Conservation (phyloP, 2,888 invertebrate genomes). For the Augiades crinisus region DNA sequence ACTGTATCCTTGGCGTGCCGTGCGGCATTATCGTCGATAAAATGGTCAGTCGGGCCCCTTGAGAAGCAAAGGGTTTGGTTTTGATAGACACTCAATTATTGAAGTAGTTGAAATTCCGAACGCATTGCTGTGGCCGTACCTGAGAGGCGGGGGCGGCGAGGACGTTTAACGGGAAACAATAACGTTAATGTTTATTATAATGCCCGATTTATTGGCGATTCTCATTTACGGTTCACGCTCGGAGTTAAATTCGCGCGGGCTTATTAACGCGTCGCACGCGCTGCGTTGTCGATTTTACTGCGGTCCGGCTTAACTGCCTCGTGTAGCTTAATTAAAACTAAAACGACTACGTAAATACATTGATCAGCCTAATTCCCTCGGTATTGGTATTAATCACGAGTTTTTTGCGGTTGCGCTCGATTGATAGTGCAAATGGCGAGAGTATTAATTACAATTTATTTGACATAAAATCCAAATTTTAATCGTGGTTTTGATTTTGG, state of each 20-base stretch:
- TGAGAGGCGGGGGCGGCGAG: slow-evolving; percentile 40
- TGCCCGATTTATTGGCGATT: slow-evolving; percentile 75
- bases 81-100: slow-evolving; percentile 77
- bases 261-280: slow-evolving; percentile 63
- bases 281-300: slow-evolving; percentile 60
- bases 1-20: slow-evolving; percentile 42
- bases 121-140: slow-evolving; percentile 71
- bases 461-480: no score
- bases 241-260: slow-evolving; percentile 61
- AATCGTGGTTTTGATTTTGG: no score
- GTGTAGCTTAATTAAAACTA: slow-evolving; percentile 75
- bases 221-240: slow-evolving; percentile 63
- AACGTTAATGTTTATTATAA: slow-evolving; percentile 78
- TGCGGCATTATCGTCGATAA: slow-evolving; percentile 64
- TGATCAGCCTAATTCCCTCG: slow-evolving; percentile 54
- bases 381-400: slow-evolving; percentile 48
- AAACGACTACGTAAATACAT: slow-evolving; percentile 66
- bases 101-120: slow-evolving; percentile 78
- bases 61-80: slow-evolving; percentile 73
- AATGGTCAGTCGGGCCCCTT: slow-evolving; percentile 75
- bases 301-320: slow-evolving; percentile 58
- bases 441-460: slow-evolving; percentile 68
- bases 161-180: slow-evolving; percentile 68
- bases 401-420: slow-evolving; percentile 45
- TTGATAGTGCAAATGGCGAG: slow-evolving; percentile 49